These are phyloP conservation scores for Ormia ochracea DNA, from an alignment of 2,888 invertebrate genomes.

Conservation along the genomic window DNA sequence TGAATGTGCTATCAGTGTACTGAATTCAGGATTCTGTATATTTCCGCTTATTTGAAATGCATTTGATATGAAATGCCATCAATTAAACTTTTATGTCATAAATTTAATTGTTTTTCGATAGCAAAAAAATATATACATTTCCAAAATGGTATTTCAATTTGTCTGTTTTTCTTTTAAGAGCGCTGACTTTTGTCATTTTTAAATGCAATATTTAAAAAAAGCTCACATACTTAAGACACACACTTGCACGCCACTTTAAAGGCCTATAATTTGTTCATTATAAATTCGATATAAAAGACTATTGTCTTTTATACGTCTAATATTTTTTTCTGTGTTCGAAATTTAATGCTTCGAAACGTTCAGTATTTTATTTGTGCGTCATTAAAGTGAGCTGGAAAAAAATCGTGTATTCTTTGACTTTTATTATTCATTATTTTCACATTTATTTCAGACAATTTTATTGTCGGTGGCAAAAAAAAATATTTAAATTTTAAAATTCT, in stretches of 20 bases:
- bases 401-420: constrained; percentile 73
- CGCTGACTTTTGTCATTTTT: constrained; percentile 3
- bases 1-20: too few relatives aligned
- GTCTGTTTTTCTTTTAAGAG: neutral
- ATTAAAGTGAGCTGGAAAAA: constrained; percentile 63
- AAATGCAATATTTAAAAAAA: constrained; percentile 22
- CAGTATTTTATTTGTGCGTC: constrained; percentile 50
- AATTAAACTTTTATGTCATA: too few relatives aligned
- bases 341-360: constrained; percentile 20
- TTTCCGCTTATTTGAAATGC: too few relatives aligned
- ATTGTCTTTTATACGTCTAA: constrained; percentile 29
- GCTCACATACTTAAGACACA: neutral
- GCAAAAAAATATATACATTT: neutral
- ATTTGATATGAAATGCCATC: too few relatives aligned
- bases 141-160: neutral
- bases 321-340: neutral
- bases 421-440: constrained; percentile 75
- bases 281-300: constrained; percentile 40
- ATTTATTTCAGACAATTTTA: constrained; percentile 68
- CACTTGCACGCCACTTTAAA: neutral
- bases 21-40: too few relatives aligned
- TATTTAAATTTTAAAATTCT: neutral
- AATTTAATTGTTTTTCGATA: too few relatives aligned
- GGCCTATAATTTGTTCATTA: constrained; percentile 28
- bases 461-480: constrained; percentile 50